Evolutionary conservation across 2,113 vertebrate species (phyloP).

Genomic region (Myotis brandtii): DNA sequence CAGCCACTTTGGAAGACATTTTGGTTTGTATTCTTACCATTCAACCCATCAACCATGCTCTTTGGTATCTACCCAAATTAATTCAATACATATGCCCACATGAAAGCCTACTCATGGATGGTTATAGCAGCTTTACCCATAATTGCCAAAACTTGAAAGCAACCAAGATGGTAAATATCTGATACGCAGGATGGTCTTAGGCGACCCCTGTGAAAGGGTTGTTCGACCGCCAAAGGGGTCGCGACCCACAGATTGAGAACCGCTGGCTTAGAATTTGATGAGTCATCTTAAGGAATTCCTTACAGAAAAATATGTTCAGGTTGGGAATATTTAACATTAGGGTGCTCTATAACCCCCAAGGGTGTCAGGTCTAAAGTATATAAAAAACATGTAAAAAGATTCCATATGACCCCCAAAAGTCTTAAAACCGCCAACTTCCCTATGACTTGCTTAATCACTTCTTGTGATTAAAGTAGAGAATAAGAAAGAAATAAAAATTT

Average conservation of each 20-base stretch:
- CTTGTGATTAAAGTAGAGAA: neutral
- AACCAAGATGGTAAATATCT: neutral
- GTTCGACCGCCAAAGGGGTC: too few species aligned
- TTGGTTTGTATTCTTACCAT: neutral
- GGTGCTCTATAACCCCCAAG: neutral
- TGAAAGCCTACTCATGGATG: neutral
- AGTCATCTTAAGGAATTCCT: neutral
- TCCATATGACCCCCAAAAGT: neutral
- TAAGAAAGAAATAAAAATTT: neutral
- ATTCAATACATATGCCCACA: neutral
- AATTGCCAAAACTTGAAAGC: conserved; percentile 6
- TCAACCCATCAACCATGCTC: neutral
- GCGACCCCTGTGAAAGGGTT: too few species aligned
- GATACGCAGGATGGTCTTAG: too few species aligned
- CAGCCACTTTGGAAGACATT: neutral
- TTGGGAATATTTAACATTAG: conserved; percentile 31
- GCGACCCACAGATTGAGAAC: too few species aligned
- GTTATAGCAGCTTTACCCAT: neutral
- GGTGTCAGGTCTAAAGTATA: neutral
- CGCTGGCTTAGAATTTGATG: neutral
- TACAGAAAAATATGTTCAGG: neutral
- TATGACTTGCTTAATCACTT: neutral
- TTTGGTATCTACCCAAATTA: conserved; percentile 6
- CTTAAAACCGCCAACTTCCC: neutral
- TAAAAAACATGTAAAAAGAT: neutral